Evolutionary conservation across 2,113 vertebrate genomes (phyloP), one percentile per base, ranked within the genome.

Genomic region (Tachysurus vachellii): DNA sequence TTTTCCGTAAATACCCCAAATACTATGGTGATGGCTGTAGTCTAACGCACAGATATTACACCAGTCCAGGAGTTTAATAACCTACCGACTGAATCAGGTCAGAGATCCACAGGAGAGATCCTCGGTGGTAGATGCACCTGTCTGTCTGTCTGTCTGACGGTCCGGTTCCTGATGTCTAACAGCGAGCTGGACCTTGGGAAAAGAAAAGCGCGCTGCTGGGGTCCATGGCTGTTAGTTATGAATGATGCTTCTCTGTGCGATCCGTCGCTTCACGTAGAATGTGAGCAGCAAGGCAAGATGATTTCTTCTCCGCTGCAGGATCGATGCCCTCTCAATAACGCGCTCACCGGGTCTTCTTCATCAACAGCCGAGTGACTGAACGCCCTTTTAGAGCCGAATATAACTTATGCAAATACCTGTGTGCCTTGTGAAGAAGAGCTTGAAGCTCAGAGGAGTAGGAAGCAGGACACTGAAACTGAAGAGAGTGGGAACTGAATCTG

Each of bases 11-110:
- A 62, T 31, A 31, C 3, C 1, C 36, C 10, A 56, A 80, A 80
- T 17, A 7, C 16, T 59, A 21, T 1, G 16, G 21, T 80, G 17
- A 5, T 80, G 54, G 8, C 54, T 59, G 19, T 14, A 77, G 47
- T 13, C 50, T 21, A 56, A 79, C 1, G 19, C 19, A 7, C n/a
- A 19, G 4, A 79, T 54, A 79, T 31, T 28, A 28, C 54, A 57
- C 17, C 79, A 59, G 56, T 59, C 11, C 31, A 42, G 59, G 3
- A 8, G 44, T 36, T 26, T 83, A 81, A 87, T 83, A 81, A 87
- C 86, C 86, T 87, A 87, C 86, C 86, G 44, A 66, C 5, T 87
- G 11, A 61, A 73, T 5, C 64, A 11, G 80, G 80, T 82, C 80
- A 87, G 57, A 61, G 82, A 44, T 53, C 5, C 23, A 80, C 61